A percentile compares a stretch with the other conserved stretches of the same genome.
Evolutionary conservation across 2,888 invertebrate genomes (phyloP).

Genomic region (Cheilosia impressa): DNA sequence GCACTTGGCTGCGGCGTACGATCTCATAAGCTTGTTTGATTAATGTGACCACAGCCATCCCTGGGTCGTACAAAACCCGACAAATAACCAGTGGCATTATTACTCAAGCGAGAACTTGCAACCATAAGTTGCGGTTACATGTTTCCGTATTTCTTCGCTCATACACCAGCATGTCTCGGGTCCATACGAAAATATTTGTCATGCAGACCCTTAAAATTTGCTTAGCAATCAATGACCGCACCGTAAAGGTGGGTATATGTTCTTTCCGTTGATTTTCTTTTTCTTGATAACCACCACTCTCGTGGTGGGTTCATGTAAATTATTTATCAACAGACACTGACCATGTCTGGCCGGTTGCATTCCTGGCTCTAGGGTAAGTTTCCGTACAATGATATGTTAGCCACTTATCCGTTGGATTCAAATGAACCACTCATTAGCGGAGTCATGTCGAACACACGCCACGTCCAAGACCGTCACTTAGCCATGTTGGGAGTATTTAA

Average conservation of each 20-base stretch:
- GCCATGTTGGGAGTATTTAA: constrained; percentile 57
- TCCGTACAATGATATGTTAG: constrained; percentile 51
- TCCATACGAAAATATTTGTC: constrained; percentile 20
- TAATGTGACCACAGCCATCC: constrained; percentile 2
- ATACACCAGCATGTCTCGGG: neutral
- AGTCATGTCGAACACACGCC: constrained; percentile 67
- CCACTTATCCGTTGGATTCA: constrained; percentile 69
- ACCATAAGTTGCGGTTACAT: neutral
- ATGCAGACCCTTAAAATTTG: constrained; percentile 49
- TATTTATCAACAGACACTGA: constrained; percentile 64
- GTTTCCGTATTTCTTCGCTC: neutral
- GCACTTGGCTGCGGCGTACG: constrained; percentile 4
- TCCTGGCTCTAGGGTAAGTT: constrained; percentile 46
- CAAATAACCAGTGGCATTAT: constrained; percentile 5
- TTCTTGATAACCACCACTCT: constrained; percentile 23
- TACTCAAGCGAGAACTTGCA: constrained; percentile 28
- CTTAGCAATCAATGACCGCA: constrained; percentile 33
- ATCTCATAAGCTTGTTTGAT: constrained; percentile 13
- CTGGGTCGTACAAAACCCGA: neutral
- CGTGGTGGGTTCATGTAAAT: constrained; percentile 32
- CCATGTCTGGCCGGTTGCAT: constrained; percentile 33
- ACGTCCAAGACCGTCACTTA: constrained; percentile 32
- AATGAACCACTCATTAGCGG: constrained; percentile 73
- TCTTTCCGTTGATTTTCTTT: constrained; percentile 4
- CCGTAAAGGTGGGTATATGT: no score